These are phyloP conservation scores for Promerops cafer DNA, from an alignment of 2,113 vertebrate genomes.

Conservation along the genomic window DNA sequence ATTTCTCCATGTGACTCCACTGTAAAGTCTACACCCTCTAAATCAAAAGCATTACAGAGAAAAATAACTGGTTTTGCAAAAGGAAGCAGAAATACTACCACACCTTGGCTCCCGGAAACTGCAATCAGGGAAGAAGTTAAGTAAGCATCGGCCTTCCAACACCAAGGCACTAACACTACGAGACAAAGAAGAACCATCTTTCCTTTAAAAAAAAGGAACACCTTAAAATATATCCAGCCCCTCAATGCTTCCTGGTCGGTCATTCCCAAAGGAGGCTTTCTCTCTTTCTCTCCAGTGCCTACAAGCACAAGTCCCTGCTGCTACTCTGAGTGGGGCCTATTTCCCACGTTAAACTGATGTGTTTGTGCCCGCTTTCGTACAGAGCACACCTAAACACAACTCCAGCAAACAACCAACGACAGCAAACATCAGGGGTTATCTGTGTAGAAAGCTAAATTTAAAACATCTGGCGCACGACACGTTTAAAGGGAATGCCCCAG, in stretches of 20 bases:
- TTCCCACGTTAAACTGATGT: rapidly evolving
- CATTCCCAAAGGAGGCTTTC: background rate
- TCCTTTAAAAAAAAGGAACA: background rate
- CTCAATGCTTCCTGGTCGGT: background rate
- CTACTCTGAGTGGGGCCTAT: background rate
- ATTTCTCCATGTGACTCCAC: background rate
- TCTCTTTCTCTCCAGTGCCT: background rate
- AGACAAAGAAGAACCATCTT: background rate
- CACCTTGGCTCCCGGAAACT: constrained; percentile 40
- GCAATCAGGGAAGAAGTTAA: background rate
- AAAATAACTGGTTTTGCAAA: constrained; percentile 39
- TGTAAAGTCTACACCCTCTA: background rate
- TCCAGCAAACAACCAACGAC: background rate
- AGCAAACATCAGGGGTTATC: background rate
- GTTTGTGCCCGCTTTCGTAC: background rate
- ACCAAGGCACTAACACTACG: background rate
- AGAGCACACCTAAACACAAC: background rate
- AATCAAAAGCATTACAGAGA: background rate
- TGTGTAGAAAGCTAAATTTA: background rate
- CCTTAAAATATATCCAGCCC: background rate
- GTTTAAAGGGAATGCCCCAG: background rate
- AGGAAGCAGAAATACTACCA: constrained; percentile 22
- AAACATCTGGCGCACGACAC: background rate
- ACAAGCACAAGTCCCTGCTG: background rate
- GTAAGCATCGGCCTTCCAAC: background rate